phyloP scores from a whole-genome alignment of 2,113 vertebrate genomes.

The Lathamus discolor region DNA sequence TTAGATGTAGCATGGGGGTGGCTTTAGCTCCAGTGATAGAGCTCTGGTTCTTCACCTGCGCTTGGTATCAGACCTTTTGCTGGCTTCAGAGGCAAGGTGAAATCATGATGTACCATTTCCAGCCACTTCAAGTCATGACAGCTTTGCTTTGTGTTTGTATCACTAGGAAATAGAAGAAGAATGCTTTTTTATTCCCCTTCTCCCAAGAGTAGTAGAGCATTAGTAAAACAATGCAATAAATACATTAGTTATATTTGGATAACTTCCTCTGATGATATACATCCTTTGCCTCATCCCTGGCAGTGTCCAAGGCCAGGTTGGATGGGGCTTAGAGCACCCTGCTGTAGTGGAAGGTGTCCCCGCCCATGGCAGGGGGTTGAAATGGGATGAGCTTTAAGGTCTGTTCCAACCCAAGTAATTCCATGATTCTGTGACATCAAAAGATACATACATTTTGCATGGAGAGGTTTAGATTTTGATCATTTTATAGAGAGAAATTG shows the following conservation, averaged over 20 bases:
- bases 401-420: not conserved
- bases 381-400: not conserved
- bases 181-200: not conserved
- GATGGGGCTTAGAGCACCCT: not conserved
- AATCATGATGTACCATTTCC: not conserved
- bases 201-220: not conserved
- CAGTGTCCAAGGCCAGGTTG: not conserved
- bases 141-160: not conserved
- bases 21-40: not conserved
- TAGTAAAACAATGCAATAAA: not conserved
- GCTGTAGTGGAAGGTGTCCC: not conserved
- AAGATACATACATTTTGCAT: not conserved
- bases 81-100: not conserved
- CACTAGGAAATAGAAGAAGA: not conserved
- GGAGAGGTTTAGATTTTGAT: not conserved
- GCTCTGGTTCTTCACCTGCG: not conserved
- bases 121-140: not conserved
- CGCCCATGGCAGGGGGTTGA: accelerated
- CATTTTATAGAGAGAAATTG: not conserved
- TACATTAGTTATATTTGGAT: not conserved
- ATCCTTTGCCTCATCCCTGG: not conserved
- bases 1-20: not conserved
- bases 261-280: not conserved
- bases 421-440: not conserved
- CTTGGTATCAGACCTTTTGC: not conserved